Conservation (phyloP, 1,140 invertebrate species). For the Aphelenchoides avenae region DNA sequence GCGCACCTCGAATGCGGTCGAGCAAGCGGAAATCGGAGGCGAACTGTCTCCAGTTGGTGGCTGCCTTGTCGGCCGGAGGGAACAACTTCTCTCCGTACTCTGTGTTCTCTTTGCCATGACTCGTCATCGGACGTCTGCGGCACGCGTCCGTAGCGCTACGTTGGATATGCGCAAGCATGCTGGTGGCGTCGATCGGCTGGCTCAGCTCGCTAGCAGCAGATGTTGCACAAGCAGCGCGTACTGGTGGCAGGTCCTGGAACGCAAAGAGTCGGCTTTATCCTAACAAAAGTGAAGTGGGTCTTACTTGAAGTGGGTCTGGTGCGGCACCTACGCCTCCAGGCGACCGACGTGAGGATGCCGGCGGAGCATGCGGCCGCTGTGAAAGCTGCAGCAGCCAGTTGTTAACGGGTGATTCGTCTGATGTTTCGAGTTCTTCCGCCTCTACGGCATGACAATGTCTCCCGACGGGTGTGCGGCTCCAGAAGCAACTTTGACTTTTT, state of each 20-base stretch:
- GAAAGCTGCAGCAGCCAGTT: background rate
- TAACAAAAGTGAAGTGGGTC: too few relatives aligned
- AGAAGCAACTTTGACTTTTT: background rate
- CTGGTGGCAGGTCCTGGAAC: too few relatives aligned
- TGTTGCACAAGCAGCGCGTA: too few relatives aligned
- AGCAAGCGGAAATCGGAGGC: conserved; percentile 35
- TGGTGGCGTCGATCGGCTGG: too few relatives aligned
- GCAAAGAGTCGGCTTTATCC: too few relatives aligned
- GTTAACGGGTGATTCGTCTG: background rate
- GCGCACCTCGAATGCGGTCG: conserved; percentile 11
- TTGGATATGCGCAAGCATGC: too few relatives aligned
- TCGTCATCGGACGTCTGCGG: too few relatives aligned
- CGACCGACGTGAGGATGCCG: background rate
- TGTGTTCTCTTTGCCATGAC: too few relatives aligned
- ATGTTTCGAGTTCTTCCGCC: background rate
- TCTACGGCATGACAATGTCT: conserved; percentile 33
- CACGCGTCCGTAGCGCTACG: too few relatives aligned
- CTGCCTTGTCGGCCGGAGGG: background rate
- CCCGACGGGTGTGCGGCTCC: conserved; percentile 33
- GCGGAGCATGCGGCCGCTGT: background rate
- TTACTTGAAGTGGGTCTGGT: too few relatives aligned
- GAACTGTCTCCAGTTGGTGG: conserved; percentile 31
- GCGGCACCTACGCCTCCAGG: background rate
- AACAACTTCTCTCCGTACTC: too few relatives aligned
- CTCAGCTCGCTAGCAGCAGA: too few relatives aligned